Conservation (phyloP, 2,113 vertebrate genomes). For the Rostratula benghalensis region DNA sequence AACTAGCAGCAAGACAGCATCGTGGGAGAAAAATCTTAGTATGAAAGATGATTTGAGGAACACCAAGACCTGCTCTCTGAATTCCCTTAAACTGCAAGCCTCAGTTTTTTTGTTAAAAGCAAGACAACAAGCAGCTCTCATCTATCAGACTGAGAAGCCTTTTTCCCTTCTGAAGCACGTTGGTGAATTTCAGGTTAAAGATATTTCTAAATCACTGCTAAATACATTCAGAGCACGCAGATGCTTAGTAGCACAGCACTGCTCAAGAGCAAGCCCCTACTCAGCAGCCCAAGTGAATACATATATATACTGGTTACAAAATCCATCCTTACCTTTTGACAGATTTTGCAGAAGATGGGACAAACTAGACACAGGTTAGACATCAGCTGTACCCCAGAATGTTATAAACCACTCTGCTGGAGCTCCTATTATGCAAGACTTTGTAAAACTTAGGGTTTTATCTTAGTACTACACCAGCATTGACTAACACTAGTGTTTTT, state of each 20-base stretch:
- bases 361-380: not conserved
- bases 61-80: fast-evolving
- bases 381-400: not conserved
- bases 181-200: not conserved
- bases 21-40: not conserved
- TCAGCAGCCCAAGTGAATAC: not conserved
- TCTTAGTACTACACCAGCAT: not conserved
- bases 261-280: not conserved
- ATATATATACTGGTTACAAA: not conserved
- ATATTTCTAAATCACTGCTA: not conserved
- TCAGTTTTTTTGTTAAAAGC: not conserved
- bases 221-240: not conserved
- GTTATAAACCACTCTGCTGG: not conserved
- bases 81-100: not conserved
- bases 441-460: not conserved
- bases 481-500: not conserved
- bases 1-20: not conserved
- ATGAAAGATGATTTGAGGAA: not conserved
- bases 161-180: fast-evolving
- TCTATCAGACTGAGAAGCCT: not conserved
- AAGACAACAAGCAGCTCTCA: not conserved
- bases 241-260: not conserved
- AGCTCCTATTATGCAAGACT: not conserved
- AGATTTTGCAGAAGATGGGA: not conserved
- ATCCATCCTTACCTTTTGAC: not conserved